Evolutionary conservation across 2,888 invertebrate genomes (phyloP).

Genomic region (Drosophila niveifrons): DNA sequence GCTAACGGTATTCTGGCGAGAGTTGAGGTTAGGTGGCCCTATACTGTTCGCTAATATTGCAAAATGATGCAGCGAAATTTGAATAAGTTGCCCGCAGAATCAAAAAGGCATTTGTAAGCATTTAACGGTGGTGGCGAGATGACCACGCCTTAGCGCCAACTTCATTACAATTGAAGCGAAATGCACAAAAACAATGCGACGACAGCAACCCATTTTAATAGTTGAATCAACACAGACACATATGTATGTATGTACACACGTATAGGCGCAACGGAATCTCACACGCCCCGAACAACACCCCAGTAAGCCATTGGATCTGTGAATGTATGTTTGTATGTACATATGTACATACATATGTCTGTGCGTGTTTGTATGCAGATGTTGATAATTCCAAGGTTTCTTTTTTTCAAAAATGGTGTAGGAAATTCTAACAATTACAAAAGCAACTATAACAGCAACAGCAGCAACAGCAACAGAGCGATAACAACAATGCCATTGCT

Average conservation of each 20-base stretch:
- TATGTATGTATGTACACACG: conserved; percentile 4
- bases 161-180: conserved; percentile 39
- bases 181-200: conserved; percentile 34
- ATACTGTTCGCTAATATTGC: not conserved
- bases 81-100: not conserved
- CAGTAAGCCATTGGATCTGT: conserved; percentile 31
- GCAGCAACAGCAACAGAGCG: conserved; percentile 19
- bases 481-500: conserved; percentile 46
- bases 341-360: conserved; percentile 6
- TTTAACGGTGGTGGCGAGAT: conserved; percentile 24
- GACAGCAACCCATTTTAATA: conserved; percentile 56
- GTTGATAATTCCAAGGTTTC: conserved; percentile 54
- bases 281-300: conserved; percentile 52
- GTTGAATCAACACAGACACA: conserved; percentile 41
- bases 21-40: conserved; percentile 9
- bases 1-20: conserved; percentile 2
- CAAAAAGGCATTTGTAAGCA: not conserved
- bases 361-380: conserved; percentile 48
- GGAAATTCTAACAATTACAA: conserved; percentile 65
- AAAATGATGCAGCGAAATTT: not conserved
- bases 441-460: conserved; percentile 51
- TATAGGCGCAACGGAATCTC: conserved; percentile 30
- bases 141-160: conserved; percentile 49
- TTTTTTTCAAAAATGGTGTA: conserved; percentile 70
- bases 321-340: conserved; percentile 6